phyloP scores from a whole-genome alignment of 2,113 vertebrate species.

The Chamaea fasciata region DNA sequence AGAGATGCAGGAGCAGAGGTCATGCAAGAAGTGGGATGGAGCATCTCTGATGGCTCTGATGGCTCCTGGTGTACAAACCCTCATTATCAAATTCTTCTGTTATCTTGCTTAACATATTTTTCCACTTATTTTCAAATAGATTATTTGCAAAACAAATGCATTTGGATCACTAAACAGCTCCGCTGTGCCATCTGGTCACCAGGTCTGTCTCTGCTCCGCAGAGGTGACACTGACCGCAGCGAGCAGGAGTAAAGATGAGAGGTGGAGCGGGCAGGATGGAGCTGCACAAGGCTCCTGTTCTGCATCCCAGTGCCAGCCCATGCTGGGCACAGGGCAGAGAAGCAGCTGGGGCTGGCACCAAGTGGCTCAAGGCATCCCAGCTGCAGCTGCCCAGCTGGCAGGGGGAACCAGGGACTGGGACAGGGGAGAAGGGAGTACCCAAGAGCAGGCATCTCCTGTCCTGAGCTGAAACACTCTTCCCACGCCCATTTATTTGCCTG shows the following conservation, averaged over 20 bases:
- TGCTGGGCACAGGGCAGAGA: not conserved
- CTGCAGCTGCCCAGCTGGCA: conserved; percentile 1
- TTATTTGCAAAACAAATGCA: no score
- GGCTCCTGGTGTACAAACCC: no score
- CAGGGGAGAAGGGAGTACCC: not conserved
- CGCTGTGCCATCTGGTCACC: accelerated
- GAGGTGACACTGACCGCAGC: accelerated
- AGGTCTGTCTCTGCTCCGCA: not conserved
- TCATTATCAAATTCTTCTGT: no score
- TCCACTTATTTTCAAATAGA: no score
- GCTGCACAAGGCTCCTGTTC: not conserved
- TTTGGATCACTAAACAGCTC: not conserved
- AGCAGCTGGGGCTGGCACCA: not conserved
- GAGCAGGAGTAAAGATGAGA: accelerated
- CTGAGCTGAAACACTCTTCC: accelerated
- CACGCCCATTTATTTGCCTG: not conserved
- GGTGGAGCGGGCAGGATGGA: not conserved
- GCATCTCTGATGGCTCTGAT: not conserved
- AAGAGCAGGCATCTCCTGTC: not conserved
- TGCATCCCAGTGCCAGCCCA: not conserved
- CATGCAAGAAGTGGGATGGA: not conserved
- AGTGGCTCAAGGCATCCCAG: not conserved
- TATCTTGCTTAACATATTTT: no score
- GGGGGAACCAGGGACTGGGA: not conserved
- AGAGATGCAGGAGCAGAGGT: not conserved